Percentiles rank a stretch among this genome's conserved stretches.
Evolutionary conservation across 2,113 vertebrate genomes (phyloP).

Genomic region (Brachyhypopomus occidentalis): DNA sequence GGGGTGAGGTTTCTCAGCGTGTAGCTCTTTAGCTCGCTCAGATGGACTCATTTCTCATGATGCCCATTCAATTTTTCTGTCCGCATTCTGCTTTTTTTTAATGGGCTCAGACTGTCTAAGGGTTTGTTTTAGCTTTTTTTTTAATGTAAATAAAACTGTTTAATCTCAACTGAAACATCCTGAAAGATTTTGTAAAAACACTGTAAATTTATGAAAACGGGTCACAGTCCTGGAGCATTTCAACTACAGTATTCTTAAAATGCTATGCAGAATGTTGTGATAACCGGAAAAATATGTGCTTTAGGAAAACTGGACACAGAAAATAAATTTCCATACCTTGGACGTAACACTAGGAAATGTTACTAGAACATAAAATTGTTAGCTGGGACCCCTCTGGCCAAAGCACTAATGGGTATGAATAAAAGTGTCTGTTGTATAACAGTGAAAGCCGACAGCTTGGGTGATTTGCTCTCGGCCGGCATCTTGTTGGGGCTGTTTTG

Average conservation of each 20-base stretch:
- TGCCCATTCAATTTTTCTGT: neutral
- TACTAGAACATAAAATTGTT: too few species aligned
- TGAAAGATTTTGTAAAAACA: too few species aligned
- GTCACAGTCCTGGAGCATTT: neutral
- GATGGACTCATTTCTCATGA: slow-evolving; percentile 2
- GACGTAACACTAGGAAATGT: too few species aligned
- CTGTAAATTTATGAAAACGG: neutral
- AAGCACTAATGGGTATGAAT: slow-evolving; percentile 7
- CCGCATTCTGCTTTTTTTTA: neutral
- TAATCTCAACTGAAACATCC: too few species aligned
- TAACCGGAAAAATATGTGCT: too few species aligned
- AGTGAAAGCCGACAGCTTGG: neutral
- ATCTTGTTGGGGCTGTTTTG: neutral
- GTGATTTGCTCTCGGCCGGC: neutral
- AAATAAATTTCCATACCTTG: too few species aligned
- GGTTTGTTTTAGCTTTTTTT: too few species aligned
- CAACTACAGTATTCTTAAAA: too few species aligned
- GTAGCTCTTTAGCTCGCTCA: slow-evolving; percentile 10
- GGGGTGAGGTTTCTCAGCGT: slow-evolving; percentile 57
- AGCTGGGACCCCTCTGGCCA: neutral
- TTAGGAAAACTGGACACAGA: too few species aligned
- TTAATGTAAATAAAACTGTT: too few species aligned
- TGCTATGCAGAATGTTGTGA: too few species aligned
- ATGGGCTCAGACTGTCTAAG: neutral
- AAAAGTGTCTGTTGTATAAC: slow-evolving; percentile 4